Conservation (phyloP, 2,888 invertebrate genomes). For the Diaprepes abbreviatus region DNA sequence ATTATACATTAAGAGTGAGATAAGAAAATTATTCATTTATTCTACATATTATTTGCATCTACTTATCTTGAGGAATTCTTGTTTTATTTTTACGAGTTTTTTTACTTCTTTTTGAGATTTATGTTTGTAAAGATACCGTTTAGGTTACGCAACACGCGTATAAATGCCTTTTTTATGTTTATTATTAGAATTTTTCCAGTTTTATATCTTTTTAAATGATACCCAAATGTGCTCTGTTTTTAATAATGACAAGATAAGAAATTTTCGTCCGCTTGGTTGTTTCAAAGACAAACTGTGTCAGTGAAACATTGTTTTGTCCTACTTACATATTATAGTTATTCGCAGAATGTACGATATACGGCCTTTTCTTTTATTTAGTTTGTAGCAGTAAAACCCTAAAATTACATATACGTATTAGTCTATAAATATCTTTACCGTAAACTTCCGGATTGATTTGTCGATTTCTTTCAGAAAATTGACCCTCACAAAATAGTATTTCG, state of each 20-base stretch:
- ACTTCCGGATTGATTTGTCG: too few relatives aligned
- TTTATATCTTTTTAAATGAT: slow-evolving; percentile 15
- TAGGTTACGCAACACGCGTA: slow-evolving; percentile 6
- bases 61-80: slow-evolving; percentile 6
- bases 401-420: too few relatives aligned
- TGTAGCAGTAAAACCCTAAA: too few relatives aligned
- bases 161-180: slow-evolving; percentile 21
- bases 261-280: too few relatives aligned
- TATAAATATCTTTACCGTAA: too few relatives aligned
- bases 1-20: slow-evolving; percentile 23
- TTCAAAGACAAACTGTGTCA: too few relatives aligned
- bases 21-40: slow-evolving; percentile 12
- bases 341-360: too few relatives aligned
- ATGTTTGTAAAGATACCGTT: slow-evolving; percentile 2
- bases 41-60: slow-evolving; percentile 29
- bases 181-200: not conserved
- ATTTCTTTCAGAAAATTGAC: too few relatives aligned
- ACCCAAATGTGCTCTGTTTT: not conserved
- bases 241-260: not conserved
- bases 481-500: too few relatives aligned
- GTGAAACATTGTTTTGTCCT: too few relatives aligned
- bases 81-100: slow-evolving; percentile 4
- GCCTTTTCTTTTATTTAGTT: too few relatives aligned
- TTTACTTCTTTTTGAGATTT: not conserved
- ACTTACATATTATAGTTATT: too few relatives aligned